Evolutionary conservation across 1,140 invertebrate genomes (phyloP), one percentile per base, ranked within the genome.

Genomic region (Chironomus tepperi): DNA sequence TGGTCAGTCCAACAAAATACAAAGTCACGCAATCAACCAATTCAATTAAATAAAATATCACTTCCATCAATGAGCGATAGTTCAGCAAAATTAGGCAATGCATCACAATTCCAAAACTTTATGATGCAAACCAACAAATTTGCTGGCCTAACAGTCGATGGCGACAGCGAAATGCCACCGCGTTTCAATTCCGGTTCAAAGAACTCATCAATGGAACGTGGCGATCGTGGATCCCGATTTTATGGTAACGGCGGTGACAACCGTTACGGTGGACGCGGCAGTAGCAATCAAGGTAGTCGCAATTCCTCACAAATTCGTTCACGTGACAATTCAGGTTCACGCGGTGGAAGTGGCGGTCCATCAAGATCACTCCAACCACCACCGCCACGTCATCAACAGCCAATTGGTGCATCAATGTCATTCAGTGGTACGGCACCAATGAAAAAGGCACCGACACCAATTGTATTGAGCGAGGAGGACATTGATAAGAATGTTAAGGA

Each of bases 11-110:
- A 73, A 43, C 73, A 73, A 16, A 73, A 73, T 24, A n/a, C 47
- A 57, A 43, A 73, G 15, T 43, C 34, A 12, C 73, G 43, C 7
- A 16, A 8, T 9, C 3, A 12, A 43, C 16, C 42, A 73, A 81
- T 81, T 10, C 80, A 81, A 76, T 75, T 77, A 6, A 81, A 76
- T 43, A 81, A 81, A 64, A 73, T 81, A 81, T 81, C 8, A 79
- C 76, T 73, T 78, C 75, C 75, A 77, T 78, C 75, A 76, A 75
- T 75, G 75, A 77, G 16, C 76, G 74, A 77, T 12, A 72, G 74
- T 1, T 77, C 73, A 7, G 77, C 79, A 34, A 81, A 80, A 72
- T 74, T 81, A 9, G 80, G 80, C 19, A 79, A 78, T 70, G 76
- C 78, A 0, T 77, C 77, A 6, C 64, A 76, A 1, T 81, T 79